Base-by-base conservation (phyloP, 2,888 invertebrate species). In the Chrysolina haemoptera region DNA sequence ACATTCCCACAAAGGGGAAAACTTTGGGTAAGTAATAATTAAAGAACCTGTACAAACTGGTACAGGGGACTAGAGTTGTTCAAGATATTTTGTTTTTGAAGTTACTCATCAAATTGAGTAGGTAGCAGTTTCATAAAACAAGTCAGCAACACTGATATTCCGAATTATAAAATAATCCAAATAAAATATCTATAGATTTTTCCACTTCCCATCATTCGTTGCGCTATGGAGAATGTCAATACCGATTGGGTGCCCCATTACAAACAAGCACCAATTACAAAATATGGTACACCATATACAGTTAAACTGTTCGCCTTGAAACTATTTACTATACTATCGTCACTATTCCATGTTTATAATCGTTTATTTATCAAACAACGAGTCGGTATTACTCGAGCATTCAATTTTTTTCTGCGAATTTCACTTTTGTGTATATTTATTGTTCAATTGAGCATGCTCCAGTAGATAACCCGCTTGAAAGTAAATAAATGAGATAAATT, bases 381-480 rank as follows among this genome's bases (percentile, higher is more conserved):
- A 35, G 3, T 35, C 46, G 5, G 3, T 14, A n/a, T 46, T 46
- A 14, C 46, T 59, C 14, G 59, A 35, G 59, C 59, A 59, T n/a
- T 59, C n/a, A 0, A n/a, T 59, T 59, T 59, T 59, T n/a, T 46
- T 35, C n/a, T 14, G 59, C 27, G 10, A 59, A 59, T 59, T 59
- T 35, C 22, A 22, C 35, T 59, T 59, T 59, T 59, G 59, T 59
- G 55, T 55, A 55, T 55, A 59, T 59, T 59, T 59, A 59, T 27
- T 35, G 8, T 59, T n/a, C 35, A 59, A 59, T 59, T 59, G 59
- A 35, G 59, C 59, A 59, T 35, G 59, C 27, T n/a, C 11, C n/a
- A 35, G 14, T 59, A 14, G 27, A 59, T 59, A 59, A 59, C 27
- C 59, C 14, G 59, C 59, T n/a, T 1, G n/a, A 59, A 59, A 27